phyloP scores from a whole-genome alignment of 2,888 invertebrate genomes.

The Heliconius cydno region DNA sequence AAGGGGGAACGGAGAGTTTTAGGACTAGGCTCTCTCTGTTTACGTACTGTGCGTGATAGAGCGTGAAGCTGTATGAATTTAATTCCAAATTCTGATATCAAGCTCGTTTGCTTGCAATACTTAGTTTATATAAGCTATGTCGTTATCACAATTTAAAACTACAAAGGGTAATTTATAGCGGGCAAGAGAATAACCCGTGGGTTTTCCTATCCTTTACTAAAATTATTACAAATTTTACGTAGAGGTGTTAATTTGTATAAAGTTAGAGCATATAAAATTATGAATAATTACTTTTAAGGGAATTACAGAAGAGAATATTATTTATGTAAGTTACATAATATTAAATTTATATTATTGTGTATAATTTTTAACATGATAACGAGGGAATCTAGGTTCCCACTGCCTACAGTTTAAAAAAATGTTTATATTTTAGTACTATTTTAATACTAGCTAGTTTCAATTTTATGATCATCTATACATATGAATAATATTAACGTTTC shows the following conservation, averaged over 20 bases:
- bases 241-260: background rate
- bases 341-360: background rate
- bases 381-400: no score
- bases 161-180: conserved; percentile 49
- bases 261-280: background rate
- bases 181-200: conserved; percentile 29
- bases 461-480: no score
- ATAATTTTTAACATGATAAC: no score
- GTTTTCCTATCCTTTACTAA: conserved; percentile 13
- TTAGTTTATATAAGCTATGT: background rate
- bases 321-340: background rate
- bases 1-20: no score
- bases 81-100: no score
- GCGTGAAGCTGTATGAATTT: no score
- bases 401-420: background rate
- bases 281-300: conserved; percentile 2
- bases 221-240: conserved; percentile 6
- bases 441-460: no score
- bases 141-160: conserved; percentile 41
- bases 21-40: no score
- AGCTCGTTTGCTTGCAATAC: no score
- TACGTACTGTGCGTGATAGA: no score
- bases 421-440: no score
- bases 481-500: no score
- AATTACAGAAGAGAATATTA: background rate